Percentiles rank a stretch among this genome's conserved stretches.
These are phyloP conservation scores for Apodemus speciosus DNA, from an alignment of 2,113 vertebrate species.

Conservation along the genomic window DNA sequence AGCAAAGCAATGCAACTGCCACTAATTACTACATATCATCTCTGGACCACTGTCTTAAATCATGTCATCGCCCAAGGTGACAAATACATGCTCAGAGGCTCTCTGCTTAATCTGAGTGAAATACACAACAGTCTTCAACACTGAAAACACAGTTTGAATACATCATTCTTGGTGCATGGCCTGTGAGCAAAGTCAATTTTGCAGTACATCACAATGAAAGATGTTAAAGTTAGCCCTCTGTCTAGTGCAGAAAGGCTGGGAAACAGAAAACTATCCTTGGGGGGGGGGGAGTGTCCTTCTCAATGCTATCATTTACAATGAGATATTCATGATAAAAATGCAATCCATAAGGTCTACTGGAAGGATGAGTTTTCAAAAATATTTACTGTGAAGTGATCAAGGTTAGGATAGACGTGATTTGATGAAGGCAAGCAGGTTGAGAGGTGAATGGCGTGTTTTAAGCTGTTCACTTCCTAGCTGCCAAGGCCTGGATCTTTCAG, in stretches of 20 bases:
- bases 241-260: not conserved
- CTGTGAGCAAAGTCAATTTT: slow-evolving; percentile 27
- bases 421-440: slow-evolving; percentile 25
- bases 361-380: slow-evolving; percentile 58
- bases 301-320: slow-evolving; percentile 17
- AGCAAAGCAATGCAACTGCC: slow-evolving; percentile 16
- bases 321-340: slow-evolving; percentile 42
- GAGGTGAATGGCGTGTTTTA: slow-evolving; percentile 46
- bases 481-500: slow-evolving; percentile 43
- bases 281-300: slow-evolving; percentile 15
- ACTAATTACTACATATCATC: slow-evolving; percentile 12
- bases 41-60: slow-evolving; percentile 17
- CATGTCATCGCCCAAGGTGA: slow-evolving; percentile 29
- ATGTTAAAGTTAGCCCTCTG: not conserved
- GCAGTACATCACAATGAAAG: not conserved
- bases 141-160: slow-evolving; percentile 34
- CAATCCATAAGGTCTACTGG: not conserved
- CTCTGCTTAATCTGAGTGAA: slow-evolving; percentile 1
- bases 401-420: slow-evolving; percentile 34
- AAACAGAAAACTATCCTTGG: not conserved
- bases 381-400: not conserved
- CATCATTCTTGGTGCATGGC: not conserved
- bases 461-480: slow-evolving; percentile 55
- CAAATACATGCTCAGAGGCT: slow-evolving; percentile 37
- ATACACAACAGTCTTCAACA: not conserved